Conservation (phyloP, 1,140 invertebrate genomes). For the Telenomus remus region DNA sequence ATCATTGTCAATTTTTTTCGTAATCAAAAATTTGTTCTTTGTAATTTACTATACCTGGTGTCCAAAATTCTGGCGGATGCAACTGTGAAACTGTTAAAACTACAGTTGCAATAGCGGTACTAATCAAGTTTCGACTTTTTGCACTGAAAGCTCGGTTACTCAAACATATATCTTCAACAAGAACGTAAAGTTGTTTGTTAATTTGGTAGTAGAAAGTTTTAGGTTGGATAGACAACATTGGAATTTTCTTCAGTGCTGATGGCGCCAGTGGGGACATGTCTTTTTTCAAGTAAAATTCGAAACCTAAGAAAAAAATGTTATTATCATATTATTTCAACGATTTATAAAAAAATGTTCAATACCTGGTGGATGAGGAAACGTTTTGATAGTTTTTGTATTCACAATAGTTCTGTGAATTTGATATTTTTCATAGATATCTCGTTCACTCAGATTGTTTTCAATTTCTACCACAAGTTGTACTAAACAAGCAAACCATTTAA, state of each 20-base stretch:
- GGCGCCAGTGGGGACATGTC: slow-evolving; percentile 34
- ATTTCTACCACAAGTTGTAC: slow-evolving; percentile 62
- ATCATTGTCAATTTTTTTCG: background rate
- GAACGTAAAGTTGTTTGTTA: slow-evolving; percentile 57
- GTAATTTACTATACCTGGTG: slow-evolving; percentile 48
- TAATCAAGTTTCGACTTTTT: slow-evolving; percentile 60
- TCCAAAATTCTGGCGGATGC: slow-evolving; percentile 67
- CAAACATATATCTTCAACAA: slow-evolving; percentile 49
- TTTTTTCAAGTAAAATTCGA: slow-evolving; percentile 56
- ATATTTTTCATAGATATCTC: slow-evolving; percentile 62
- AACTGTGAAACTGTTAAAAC: slow-evolving; percentile 61
- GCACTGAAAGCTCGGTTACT: slow-evolving; percentile 47
- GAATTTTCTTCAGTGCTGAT: slow-evolving; percentile 30
- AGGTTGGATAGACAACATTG: slow-evolving; percentile 49
- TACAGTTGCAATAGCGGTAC: slow-evolving; percentile 65
- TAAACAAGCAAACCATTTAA: slow-evolving; percentile 69
- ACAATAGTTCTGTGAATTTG: slow-evolving; percentile 62
- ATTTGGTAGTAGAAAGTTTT: slow-evolving; percentile 48
- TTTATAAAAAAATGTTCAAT: slow-evolving; percentile 4
- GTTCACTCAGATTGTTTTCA: slow-evolving; percentile 57
- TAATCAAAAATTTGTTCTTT: background rate
- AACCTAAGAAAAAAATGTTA: slow-evolving; percentile 29
- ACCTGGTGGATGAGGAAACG: slow-evolving; percentile 62
- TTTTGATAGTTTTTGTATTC: slow-evolving; percentile 61
- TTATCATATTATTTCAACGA: background rate